Base-by-base conservation (phyloP, 2,888 invertebrate genomes). In the Leptopilina drosophilae region DNA sequence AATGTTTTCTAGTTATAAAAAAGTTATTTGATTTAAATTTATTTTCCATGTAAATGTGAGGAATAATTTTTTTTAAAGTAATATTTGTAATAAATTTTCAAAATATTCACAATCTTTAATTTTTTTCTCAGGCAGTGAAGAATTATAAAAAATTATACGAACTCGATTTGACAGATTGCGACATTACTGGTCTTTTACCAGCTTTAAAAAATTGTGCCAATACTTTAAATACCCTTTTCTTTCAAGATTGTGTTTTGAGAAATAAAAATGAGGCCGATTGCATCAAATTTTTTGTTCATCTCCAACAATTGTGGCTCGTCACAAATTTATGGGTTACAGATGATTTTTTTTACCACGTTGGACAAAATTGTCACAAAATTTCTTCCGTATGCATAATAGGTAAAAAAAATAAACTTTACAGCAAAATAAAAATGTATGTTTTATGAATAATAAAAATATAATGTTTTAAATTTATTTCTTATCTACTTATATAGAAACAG, bases 61-160 rank as follows among this genome's bases (percentile, higher is more conserved):
- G 33, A 33, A 33, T 33, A 33, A 33, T 2, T 33, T 33, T 33
- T 33, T 33, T 33, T 2, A 2, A 2, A 33, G 3, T 33, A 33
- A 33, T 33, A 33, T 5, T 33, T 33, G 3, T 33, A 33, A 33
- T 33, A 33, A 1, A 2, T 33, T 33, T 33, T 33, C 0, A 33
- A 33, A 33, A 0, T 33, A 2, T 33, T 33, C 33, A 4, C 3
- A 33, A 4, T 1, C 8, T 42, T 42, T 7, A 7, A 42, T 42
- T 42, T 42, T 5, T 8, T 8, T 15, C 46, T 11, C 14, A 73
- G 73, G 73, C 56, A n/a, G 73, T 73, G 14, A 73, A 33, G 9
- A 73, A 73, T 56, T 73, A 33, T 33, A 53, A n/a, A 56, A 73
- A 73, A 56, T 73, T 73, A 26, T 73, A 73, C 73, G 73, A 73